Percentiles rank a stretch among this genome's conserved stretches.
Evolutionary conservation across 2,888 invertebrate species (phyloP).

Genomic region (Mimas tiliae): DNA sequence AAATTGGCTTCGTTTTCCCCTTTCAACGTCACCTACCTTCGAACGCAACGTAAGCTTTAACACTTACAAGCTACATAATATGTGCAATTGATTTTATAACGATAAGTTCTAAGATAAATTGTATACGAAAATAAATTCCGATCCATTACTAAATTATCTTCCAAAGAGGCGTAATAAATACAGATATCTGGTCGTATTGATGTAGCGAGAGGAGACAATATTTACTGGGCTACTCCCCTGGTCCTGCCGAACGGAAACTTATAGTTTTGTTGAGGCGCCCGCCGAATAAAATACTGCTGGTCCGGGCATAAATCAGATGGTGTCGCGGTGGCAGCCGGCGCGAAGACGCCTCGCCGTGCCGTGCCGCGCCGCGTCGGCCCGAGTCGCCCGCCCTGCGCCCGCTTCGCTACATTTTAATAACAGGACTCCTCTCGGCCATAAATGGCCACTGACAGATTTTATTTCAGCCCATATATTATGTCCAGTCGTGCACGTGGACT

Average conservation of each 20-base stretch:
- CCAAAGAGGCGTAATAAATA: constrained; percentile 77
- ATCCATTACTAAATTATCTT: constrained; percentile 82
- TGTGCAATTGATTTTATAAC: not conserved
- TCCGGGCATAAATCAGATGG: constrained; percentile 80
- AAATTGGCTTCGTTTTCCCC: constrained; percentile 73
- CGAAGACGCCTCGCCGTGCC: constrained; percentile 57
- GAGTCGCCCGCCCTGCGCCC: constrained; percentile 41
- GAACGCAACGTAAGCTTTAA: constrained; percentile 17
- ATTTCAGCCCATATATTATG: constrained; percentile 78
- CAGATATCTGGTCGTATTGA: constrained; percentile 79
- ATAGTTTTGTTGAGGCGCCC: constrained; percentile 84
- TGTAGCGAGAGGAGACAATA: constrained; percentile 80
- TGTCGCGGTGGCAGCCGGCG: constrained; percentile 77
- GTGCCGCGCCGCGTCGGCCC: constrained; percentile 31
- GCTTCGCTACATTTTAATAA: constrained; percentile 82
- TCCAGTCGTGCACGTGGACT: constrained; percentile 62
- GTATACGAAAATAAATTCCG: constrained; percentile 63
- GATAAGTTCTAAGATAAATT: constrained; percentile 31
- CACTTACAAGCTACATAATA: not conserved
- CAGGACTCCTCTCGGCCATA: constrained; percentile 69
- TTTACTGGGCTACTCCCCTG: constrained; percentile 81
- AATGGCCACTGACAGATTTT: constrained; percentile 82
- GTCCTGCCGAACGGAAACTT: constrained; percentile 83
- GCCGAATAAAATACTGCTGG: constrained; percentile 83
- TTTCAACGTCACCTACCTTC: constrained; percentile 28